Conservation (phyloP, 2,113 vertebrate genomes). For the Fulmarus glacialis region DNA sequence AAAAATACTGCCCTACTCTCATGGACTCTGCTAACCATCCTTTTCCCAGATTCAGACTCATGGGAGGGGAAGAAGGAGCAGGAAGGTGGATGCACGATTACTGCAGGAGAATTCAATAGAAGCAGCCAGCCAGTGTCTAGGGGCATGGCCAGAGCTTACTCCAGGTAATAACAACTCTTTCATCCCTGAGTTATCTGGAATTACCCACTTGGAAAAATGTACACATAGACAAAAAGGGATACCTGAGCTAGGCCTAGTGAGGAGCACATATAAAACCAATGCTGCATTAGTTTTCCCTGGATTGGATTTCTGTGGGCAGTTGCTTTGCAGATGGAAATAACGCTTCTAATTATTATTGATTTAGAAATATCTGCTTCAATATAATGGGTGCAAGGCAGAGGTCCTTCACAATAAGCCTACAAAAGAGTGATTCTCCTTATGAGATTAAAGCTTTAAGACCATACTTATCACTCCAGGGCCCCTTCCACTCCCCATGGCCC, state of each 20-base stretch:
- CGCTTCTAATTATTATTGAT: background rate
- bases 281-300: background rate
- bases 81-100: background rate
- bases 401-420: background rate
- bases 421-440: background rate
- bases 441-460: background rate
- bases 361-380: background rate
- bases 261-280: background rate
- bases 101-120: background rate
- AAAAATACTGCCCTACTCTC: background rate
- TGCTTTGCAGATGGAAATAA: background rate
- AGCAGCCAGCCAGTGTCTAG: background rate
- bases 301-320: background rate
- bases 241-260: background rate
- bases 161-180: background rate
- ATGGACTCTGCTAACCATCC: background rate
- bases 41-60: background rate
- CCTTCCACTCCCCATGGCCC: slow-evolving; percentile 73
- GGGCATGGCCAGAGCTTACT: background rate
- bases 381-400: background rate
- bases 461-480: slow-evolving; percentile 76
- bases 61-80: background rate
- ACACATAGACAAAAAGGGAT: background rate
- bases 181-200: background rate
- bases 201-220: background rate